These are phyloP conservation scores for Xiphophorus birchmanni DNA, from an alignment of 2,797 vertebrate genomes.

Conservation along the genomic window DNA sequence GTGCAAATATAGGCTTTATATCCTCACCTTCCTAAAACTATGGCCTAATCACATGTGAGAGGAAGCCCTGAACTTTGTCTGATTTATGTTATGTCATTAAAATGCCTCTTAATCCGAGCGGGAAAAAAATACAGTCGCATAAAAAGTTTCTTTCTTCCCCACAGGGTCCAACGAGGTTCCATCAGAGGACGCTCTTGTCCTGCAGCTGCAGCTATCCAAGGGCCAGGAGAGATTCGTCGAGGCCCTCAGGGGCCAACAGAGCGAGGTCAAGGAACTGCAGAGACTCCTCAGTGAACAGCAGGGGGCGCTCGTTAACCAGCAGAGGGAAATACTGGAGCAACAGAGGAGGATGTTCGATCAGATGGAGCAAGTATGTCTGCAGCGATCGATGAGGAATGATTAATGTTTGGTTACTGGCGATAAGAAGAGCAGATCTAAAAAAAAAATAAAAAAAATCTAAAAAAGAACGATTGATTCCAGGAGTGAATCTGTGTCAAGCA, in stretches of 20 bases:
- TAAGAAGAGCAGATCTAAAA: conserved; percentile 4
- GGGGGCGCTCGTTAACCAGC: conserved; percentile 81
- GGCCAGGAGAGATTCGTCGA: conserved; percentile 88
- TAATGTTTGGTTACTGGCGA: neutral
- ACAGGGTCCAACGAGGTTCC: conserved; percentile 87
- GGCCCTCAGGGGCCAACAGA: conserved; percentile 85
- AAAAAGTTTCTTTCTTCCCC: conserved; percentile 15
- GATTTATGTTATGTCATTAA: neutral
- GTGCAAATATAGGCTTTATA: too few relatives aligned
- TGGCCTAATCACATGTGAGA: too few relatives aligned
- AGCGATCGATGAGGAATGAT: conserved; percentile 13
- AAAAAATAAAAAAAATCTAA: too few relatives aligned
- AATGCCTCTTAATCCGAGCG: neutral
- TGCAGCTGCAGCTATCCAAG: conserved; percentile 87
- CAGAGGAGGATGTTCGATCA: conserved; percentile 88
- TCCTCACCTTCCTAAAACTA: too few relatives aligned
- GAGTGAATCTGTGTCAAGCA: conserved; percentile 1
- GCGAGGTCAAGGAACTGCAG: conserved; percentile 83
- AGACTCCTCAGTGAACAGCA: conserved; percentile 86
- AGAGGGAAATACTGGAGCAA: conserved; percentile 86
- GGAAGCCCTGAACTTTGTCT: neutral
- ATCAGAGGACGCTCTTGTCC: conserved; percentile 86
- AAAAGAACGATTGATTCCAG: neutral
- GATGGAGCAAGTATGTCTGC: conserved; percentile 82
- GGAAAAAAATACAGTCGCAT: neutral